Base-by-base conservation (phyloP, 2,888 invertebrate species). In the Pandemis cinnamomeana region DNA sequence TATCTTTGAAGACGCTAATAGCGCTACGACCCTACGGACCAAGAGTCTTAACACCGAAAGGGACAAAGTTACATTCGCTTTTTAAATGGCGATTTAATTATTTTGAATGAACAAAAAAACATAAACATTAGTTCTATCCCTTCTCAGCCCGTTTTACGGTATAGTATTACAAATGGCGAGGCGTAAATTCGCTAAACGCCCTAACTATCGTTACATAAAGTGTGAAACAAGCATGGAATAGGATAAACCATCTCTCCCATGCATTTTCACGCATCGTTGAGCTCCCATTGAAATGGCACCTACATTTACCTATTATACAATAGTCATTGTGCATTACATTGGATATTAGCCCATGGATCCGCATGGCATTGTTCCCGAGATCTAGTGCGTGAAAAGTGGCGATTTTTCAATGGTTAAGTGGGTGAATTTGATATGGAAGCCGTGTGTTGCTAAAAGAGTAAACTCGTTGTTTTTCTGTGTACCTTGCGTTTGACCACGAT, bases 181-280 rank as follows among this genome's bases (percentile, higher is more conserved):
- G 61, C n/a, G 41, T 4, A 27, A 48, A 51, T 64, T 36, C 13
- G 48, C 27, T 61, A 51, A 64, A 48, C n/a, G 3, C 10, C 36
- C 8, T 2, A n/a, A 51, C 53, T 67, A 42, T 61, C 42, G n/a
- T 42, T 61, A 42, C 36, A 48, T 51, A 53, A n/a, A 67, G 66
- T 36, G 15, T 67, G 67, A 63, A 63, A 67, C 41, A 70, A 71
- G 53, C 67, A 71, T 74, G 67, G 53, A 41, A 74, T 51, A 44
- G 71, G 72, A 72, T 78, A 73, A 75, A 62, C 67, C 64, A 72
- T 77, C 76, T 75, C 71, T 74, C 74, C 62, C 75, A 75, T 71
- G 71, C 71, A 75, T 76, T 78, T 78, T 78, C 71, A 71, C 71
- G 64, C 76, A 71, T 67, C 70, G 78, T 72, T 71, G 77, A 61